phyloP scores from a whole-genome alignment of 2,797 vertebrate genomes.

The Gymnocypris eckloni region DNA sequence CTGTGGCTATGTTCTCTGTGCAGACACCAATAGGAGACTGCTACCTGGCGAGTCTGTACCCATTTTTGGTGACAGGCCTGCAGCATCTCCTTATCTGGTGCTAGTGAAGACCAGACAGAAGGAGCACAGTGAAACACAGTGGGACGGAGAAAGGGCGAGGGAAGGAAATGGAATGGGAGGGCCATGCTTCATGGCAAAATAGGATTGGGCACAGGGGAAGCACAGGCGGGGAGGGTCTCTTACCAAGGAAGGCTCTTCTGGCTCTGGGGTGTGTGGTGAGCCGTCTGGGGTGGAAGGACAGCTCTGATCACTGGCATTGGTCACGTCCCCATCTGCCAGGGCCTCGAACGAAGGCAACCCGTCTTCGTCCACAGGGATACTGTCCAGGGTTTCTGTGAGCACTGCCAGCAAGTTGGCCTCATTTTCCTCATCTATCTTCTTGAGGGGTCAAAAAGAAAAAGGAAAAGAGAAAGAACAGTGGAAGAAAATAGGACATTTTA shows the following conservation, averaged over 20 bases:
- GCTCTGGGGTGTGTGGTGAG: constrained; percentile 92
- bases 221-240: constrained; percentile 68
- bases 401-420: constrained; percentile 99
- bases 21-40: constrained; percentile 30
- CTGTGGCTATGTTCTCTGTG: constrained; percentile 49
- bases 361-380: constrained; percentile 99
- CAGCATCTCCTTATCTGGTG: constrained; percentile 64
- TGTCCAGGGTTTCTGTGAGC: constrained; percentile 99
- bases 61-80: constrained; percentile 60
- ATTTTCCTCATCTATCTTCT: constrained; percentile 99
- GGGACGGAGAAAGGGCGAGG: constrained; percentile 7
- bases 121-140: constrained; percentile 44
- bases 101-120: constrained; percentile 57
- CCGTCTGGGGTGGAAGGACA: constrained; percentile 92
- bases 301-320: constrained; percentile 94
- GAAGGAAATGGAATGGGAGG: constrained; percentile 54
- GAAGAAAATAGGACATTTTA: constrained; percentile 78
- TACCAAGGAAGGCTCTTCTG: constrained; percentile 99
- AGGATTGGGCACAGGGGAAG: constrained; percentile 42
- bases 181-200: constrained; percentile 46
- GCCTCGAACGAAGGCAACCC: constrained; percentile 99
- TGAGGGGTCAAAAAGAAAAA: constrained; percentile 66
- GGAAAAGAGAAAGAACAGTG: constrained; percentile 57
- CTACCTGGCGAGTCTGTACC: constrained; percentile 52
- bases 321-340: constrained; percentile 98